phyloP scores from a whole-genome alignment of 2,113 vertebrate species.

The Gavia stellata region DNA sequence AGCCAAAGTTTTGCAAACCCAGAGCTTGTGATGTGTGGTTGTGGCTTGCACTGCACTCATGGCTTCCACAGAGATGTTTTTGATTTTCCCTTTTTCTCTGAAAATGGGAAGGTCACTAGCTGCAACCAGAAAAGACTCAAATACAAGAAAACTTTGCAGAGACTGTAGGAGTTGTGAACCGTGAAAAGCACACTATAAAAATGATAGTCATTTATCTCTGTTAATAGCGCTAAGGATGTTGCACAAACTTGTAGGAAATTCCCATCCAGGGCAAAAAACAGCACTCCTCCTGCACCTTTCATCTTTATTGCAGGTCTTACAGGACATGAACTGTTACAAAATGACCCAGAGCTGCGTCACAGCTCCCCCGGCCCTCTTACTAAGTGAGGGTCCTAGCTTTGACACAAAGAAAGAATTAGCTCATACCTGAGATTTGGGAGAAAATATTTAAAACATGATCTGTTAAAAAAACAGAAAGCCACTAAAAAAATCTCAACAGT shows the following conservation, averaged over 20 bases:
- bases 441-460: neutral
- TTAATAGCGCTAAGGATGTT: neutral
- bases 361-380: accelerated
- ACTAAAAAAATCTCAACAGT: neutral
- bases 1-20: neutral
- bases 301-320: neutral
- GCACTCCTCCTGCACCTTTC: neutral
- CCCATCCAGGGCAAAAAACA: neutral
- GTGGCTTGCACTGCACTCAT: neutral
- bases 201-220: neutral
- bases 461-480: neutral
- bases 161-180: neutral
- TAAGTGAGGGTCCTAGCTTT: neutral
- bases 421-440: neutral
- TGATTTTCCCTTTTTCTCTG: neutral
- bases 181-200: neutral
- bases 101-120: neutral
- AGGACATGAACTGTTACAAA: neutral
- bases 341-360: neutral
- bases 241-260: conserved; percentile 25
- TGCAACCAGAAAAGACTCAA: neutral
- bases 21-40: neutral
- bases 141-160: neutral
- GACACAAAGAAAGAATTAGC: neutral
- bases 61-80: neutral